Evolutionary conservation across 2,113 vertebrate genomes (phyloP), one percentile per base, ranked within the genome.

Genomic region (Anguilla japonica): DNA sequence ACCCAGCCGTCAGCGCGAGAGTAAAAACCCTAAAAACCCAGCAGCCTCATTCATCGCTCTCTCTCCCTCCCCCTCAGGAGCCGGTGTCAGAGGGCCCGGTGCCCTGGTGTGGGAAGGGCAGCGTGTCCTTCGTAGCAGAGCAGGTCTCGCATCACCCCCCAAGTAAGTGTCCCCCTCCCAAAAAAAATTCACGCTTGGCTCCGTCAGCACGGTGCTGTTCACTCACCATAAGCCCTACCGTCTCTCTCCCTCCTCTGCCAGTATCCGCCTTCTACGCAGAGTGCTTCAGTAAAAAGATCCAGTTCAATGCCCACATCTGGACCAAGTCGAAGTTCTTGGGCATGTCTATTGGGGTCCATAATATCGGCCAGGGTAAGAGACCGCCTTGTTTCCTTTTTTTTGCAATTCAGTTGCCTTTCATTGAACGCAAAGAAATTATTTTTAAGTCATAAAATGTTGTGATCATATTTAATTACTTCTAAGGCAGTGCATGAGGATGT

Each of bases 241-340:
- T 79, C 41, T 56, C 75, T 18, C 20, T 86, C 8, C 87, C 5
- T n/a, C 84, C 16, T 43, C 56, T 63, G 90, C 0, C 88, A 99
- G 99, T 99, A 96, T 99, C 99, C 97, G 99, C 99, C 43, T 99
- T 99, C 94, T 99, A 99, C 0, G 98, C 99, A 0, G 99, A 99
- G 92, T 99, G 98, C 94, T 96, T 96, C 91, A 97, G 89, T 90
- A 98, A 97, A 95, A 98, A 97, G 94, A 99, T 99, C 94, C 99
- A 99, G 92, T 99, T 99, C 95, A 99, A 99, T 78, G 99, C 99
- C 90, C 99, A 99, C 93, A 99, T 99, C 93, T 99, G 99, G 99
- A 99, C 98, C 79, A 99, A 99, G 93, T 99, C 99, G 11, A 99
- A 99, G 88, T 99, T 99, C 93, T 93, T 99, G 46, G 99, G 98